Base-by-base conservation (phyloP, 2,797 vertebrate species). In the Paramormyrops hopkinsi region DNA sequence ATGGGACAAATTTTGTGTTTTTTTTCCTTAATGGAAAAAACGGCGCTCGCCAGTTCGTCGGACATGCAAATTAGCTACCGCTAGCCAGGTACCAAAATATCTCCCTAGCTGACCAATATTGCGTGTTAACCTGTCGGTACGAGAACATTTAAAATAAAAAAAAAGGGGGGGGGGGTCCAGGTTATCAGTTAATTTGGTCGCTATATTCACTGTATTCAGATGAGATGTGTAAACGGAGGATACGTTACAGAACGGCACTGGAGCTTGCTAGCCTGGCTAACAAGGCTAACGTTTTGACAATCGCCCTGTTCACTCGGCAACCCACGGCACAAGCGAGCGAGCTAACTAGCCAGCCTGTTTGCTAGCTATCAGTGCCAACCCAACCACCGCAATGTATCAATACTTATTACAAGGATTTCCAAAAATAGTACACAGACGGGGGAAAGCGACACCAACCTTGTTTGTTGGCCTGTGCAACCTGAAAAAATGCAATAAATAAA, bases 401-500 rank as follows among this genome's bases (percentile, higher is more conserved):
- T 82, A 84, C 82, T 50, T 25, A 50, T 48, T 25, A n/a, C n/a
- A n/a, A 19, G 82, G 62, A 29, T 41, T 84, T 51, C 73, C 56
- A 87, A 88, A 51, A 84, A 90, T 92, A 92, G 86, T 90, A 93
- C 92, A 92, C 92, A 92, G 50, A 19, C 22, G 2, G 29, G 1
- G 53, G n/a, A 54, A 37, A 29, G 7, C 93, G 95, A 48, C 22
- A 89, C 79, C 90, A 87, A 94, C 96, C 96, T 96, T 96, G 95
- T 94, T 96, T 95, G 92, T 96, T 96, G 90, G 96, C 96, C 91
- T 95, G 93, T 92, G 95, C 92, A 93, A 94, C 87, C 91, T 96
- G 96, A 92, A 96, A 95, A 94, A 95, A 94, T 94, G 94, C 95
- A 96, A 96, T 96, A 96, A 97, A 96, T 96, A 97, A 94, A 91